These are phyloP conservation scores for Trichechus manatus DNA, from an alignment of 2,113 vertebrate genomes.

Conservation along the genomic window DNA sequence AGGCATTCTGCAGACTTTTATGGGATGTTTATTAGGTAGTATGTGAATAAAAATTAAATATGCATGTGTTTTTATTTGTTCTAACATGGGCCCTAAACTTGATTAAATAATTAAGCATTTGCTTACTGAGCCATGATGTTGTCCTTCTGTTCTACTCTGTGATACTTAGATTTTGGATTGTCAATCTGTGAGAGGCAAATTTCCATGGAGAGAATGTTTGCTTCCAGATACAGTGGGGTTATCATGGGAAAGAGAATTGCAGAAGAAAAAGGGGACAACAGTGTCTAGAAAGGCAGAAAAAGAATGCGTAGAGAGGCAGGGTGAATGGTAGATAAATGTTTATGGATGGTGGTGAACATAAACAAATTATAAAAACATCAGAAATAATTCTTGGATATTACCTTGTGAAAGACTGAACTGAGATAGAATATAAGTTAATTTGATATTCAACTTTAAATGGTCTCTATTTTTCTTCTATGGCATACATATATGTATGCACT, in stretches of 20 bases:
- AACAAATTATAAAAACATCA: conserved; percentile 41
- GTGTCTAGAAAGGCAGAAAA: conserved; percentile 8
- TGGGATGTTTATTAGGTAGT: not conserved
- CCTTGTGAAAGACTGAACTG: conserved; percentile 51
- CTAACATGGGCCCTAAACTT: not conserved
- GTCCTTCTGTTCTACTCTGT: conserved; percentile 46
- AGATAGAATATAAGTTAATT: conserved; percentile 63
- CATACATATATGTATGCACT: conserved; percentile 13
- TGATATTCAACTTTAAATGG: conserved; percentile 45
- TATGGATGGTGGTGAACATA: not conserved
- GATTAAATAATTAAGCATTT: conserved; percentile 61
- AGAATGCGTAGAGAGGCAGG: not conserved
- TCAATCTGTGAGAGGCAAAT: conserved; percentile 16
- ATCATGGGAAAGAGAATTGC: not conserved
- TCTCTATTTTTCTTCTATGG: conserved; percentile 57
- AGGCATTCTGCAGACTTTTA: conserved; percentile 8
- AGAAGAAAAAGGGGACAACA: not conserved
- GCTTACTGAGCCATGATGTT: conserved; percentile 10
- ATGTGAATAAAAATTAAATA: conserved; percentile 66
- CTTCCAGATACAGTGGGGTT: not conserved
- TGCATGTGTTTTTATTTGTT: conserved; percentile 59
- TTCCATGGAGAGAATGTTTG: conserved; percentile 36
- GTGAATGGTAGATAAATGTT: not conserved
- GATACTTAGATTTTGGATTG: conserved; percentile 46
- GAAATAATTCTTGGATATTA: conserved; percentile 19